Percentiles rank a stretch among this genome's conserved stretches.
Conservation (phyloP, 37 sponge, comb jelly and placozoan genomes). For the Cladorhizidae sp. region DNA sequence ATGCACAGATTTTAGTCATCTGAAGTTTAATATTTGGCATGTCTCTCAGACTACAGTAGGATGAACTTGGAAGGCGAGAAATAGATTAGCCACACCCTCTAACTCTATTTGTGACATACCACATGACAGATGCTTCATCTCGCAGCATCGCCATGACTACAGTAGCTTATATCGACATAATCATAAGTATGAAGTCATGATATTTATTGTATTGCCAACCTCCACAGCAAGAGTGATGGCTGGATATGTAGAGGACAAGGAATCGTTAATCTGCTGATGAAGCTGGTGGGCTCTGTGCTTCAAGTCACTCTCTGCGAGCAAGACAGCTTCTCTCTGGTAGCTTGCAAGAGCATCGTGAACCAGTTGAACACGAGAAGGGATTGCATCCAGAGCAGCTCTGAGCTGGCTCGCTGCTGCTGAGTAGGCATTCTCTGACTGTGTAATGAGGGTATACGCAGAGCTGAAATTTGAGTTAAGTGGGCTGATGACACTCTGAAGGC, state of each 20-base stretch:
- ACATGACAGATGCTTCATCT: no score
- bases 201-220: no score
- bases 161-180: no score
- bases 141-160: no score
- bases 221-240: no score
- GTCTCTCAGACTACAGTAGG: no score
- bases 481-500: background rate
- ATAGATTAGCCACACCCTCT: no score
- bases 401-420: background rate
- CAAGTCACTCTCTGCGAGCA: background rate
- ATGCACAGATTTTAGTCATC: no score
- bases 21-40: no score
- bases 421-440: conserved; percentile 13
- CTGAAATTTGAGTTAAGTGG: background rate
- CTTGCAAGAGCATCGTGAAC: background rate
- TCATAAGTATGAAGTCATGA: no score
- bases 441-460: background rate
- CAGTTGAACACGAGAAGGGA: conserved; percentile 1
- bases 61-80: no score
- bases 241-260: background rate
- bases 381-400: background rate
- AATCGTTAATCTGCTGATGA: background rate
- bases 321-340: background rate
- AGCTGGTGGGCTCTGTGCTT: conserved; percentile 6
- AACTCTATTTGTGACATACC: no score